phyloP scores from a whole-genome alignment of 2,113 vertebrate genomes.

The Gadus chalcogrammus region DNA sequence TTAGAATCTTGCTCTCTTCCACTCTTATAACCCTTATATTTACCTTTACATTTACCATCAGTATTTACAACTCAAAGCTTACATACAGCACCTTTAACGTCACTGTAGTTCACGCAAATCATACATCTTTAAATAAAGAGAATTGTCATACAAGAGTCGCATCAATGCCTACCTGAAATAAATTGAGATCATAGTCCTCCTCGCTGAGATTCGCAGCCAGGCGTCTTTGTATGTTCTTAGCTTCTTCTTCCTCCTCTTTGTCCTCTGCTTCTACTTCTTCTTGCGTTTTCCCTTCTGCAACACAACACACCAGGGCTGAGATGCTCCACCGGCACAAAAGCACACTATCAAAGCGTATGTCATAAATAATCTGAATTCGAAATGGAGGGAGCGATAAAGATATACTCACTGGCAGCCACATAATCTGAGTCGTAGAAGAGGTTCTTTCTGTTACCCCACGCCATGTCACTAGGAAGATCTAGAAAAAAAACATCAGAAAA shows the following conservation, averaged over 20 bases:
- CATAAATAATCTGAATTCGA: too few species aligned
- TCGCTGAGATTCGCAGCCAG: slow-evolving; percentile 82
- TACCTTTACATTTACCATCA: too few species aligned
- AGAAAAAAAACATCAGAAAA: slow-evolving; percentile 1
- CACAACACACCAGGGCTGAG: slow-evolving; percentile 4
- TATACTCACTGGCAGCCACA: slow-evolving; percentile 57
- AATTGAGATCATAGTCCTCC: slow-evolving; percentile 88
- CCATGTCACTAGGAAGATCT: slow-evolving; percentile 83
- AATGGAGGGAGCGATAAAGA: neutral
- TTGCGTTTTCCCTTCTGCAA: slow-evolving; percentile 70
- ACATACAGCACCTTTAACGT: too few species aligned
- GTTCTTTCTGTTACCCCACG: slow-evolving; percentile 90
- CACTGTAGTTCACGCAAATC: too few species aligned
- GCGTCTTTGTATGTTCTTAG: slow-evolving; percentile 86
- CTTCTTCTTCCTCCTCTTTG: slow-evolving; percentile 90
- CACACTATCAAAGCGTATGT: too few species aligned
- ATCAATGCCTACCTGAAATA: slow-evolving; percentile 74
- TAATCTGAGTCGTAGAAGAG: slow-evolving; percentile 89
- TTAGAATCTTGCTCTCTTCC: too few species aligned
- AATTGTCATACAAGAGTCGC: neutral
- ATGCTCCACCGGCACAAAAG: neutral
- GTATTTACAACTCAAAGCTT: too few species aligned
- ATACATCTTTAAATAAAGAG: too few species aligned
- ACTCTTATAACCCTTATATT: too few species aligned
- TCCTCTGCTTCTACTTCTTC: slow-evolving; percentile 84